Base-by-base conservation (phyloP, 1,140 invertebrate genomes). In the Antheraea mylitta region DNA sequence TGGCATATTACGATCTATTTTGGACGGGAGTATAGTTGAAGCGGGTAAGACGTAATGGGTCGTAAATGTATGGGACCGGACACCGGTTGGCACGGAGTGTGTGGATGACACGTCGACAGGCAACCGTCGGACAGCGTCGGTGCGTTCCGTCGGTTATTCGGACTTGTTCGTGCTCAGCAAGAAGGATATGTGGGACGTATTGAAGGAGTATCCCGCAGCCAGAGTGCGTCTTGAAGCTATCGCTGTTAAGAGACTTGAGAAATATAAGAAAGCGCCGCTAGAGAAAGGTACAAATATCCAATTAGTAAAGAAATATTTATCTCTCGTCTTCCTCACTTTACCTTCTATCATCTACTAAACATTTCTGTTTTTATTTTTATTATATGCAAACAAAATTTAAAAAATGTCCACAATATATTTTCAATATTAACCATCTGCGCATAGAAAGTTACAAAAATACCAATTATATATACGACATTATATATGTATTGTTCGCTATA, bases 121-220 rank as follows among this genome's bases (percentile, higher is more conserved):
- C 86, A 99, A 99, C 94, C 95, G 98, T 87, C 95, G 98, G 89
- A 99, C 98, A 90, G 98, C 98, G 69, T 98, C 97, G 75, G 98
- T 99, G 70, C 94, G 98, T 74, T 99, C 98, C 45, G 98, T 99
- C 61, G 98, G 99, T 72, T 99, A 99, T 93, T 99, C 98, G 81
- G 98, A 99, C 93, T 94, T 99, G 69, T 99, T 99, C 93, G 98
- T 99, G 78, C 95, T 99, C 64, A 98, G 97, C 86, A 99, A 99
- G 95, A 98, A 99, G 93, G 99, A 99, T 93, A 98, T 99, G 96
- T 99, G 99, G 99, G 99, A 99, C 91, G 99, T 99, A 36, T 94
- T 99, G 64, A 99, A 99, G 93, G 98, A 99, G 91, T 99, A 99
- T 93, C 99, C 98, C 5, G 97, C 98, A 3, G 98, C 98, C 30